Conservation (phyloP, 2,888 invertebrate species). For the Pimpla rufipes region DNA sequence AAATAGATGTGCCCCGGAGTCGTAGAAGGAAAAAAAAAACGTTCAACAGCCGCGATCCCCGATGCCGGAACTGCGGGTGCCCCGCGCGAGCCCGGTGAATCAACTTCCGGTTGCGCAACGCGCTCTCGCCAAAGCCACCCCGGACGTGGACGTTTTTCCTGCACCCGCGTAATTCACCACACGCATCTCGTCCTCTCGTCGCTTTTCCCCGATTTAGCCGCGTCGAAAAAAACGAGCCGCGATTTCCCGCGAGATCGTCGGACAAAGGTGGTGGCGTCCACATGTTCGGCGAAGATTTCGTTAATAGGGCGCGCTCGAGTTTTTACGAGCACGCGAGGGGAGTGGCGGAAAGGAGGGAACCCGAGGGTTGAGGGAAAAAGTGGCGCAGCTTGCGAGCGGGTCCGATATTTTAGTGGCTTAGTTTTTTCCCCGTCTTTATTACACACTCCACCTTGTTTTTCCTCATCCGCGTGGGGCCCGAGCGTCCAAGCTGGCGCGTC, state of each 20-base stretch:
- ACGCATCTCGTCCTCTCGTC: neutral
- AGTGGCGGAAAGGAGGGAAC: constrained; percentile 18
- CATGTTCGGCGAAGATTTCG: constrained; percentile 64
- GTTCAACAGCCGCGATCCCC: constrained; percentile 37
- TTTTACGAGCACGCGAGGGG: constrained; percentile 48
- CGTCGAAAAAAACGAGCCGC: constrained; percentile 38
- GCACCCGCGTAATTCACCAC: neutral
- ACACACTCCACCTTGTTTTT: constrained; percentile 4
- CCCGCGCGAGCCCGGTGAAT: constrained; percentile 56
- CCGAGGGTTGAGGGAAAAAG: constrained; percentile 62
- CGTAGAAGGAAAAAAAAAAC: constrained; percentile 32
- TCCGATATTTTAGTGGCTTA: constrained; percentile 58
- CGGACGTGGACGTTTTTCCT: constrained; percentile 33
- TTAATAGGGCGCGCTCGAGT: constrained; percentile 64
- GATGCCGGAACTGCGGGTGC: constrained; percentile 44
- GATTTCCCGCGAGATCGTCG: constrained; percentile 38
- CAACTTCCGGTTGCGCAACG: constrained; percentile 69
- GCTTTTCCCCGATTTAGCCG: constrained; percentile 54
- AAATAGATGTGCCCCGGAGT: constrained; percentile 16
- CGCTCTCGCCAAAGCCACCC: constrained; percentile 29
- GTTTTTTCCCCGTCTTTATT: constrained; percentile 23
- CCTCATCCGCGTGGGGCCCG: constrained; percentile 24
- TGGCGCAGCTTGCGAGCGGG: constrained; percentile 77
- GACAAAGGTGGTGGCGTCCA: constrained; percentile 50
- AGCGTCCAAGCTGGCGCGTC: constrained; percentile 66